phyloP scores from a whole-genome alignment of 2,797 vertebrate species.

The Characodon lateralis region DNA sequence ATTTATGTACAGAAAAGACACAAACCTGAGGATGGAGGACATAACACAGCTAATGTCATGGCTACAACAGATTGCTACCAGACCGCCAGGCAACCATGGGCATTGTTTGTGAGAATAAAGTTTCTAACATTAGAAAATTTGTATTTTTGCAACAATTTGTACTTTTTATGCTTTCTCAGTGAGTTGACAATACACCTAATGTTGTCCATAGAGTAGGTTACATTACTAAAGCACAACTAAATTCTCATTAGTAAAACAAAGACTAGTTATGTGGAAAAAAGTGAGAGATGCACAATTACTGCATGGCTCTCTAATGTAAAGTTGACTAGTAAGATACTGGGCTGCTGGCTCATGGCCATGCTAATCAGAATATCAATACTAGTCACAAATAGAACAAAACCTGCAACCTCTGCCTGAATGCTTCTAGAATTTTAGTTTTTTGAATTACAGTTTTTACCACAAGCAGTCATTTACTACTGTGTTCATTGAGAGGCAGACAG shows the following conservation, averaged over 20 bases:
- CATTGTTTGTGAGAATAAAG: background rate
- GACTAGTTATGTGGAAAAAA: background rate
- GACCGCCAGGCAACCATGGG: background rate
- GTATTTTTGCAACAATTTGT: background rate
- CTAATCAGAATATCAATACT: background rate
- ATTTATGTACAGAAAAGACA: background rate
- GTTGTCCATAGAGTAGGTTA: background rate
- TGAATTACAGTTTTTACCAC: background rate
- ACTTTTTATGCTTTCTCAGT: background rate
- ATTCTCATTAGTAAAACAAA: background rate
- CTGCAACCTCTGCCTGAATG: background rate
- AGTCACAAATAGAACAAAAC: background rate
- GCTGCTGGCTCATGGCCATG: background rate
- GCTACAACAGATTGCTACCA: background rate
- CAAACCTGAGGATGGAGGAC: background rate
- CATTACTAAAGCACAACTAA: background rate
- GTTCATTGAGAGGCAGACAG: background rate
- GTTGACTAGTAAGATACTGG: background rate
- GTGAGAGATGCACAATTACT: background rate
- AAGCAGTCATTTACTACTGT: background rate
- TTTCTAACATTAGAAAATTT: background rate
- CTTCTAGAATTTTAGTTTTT: background rate
- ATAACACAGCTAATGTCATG: background rate
- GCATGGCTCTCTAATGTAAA: background rate
- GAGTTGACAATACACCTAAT: background rate